These are phyloP conservation scores for Drosophila mayri DNA, from an alignment of 1,140 invertebrate genomes.

Conservation along the genomic window DNA sequence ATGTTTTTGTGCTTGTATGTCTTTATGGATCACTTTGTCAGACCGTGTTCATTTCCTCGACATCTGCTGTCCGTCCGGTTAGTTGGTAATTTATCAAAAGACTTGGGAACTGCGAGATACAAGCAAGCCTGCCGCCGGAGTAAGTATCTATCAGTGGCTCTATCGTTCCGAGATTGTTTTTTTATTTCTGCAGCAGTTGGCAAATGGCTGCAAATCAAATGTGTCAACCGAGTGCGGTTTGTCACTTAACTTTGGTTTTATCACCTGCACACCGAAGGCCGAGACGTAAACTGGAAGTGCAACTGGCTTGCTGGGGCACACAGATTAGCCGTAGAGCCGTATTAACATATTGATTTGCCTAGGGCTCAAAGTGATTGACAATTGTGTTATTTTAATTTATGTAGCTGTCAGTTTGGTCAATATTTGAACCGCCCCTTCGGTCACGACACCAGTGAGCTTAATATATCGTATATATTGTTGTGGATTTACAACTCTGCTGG, in stretches of 20 bases:
- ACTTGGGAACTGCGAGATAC: conserved; percentile 16
- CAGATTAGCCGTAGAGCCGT: conserved; percentile 27
- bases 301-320: conserved; percentile 8
- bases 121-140: conserved; percentile 14
- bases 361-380: conserved; percentile 77
- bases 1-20: conserved; percentile 9
- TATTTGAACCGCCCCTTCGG: conserved; percentile 51
- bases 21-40: conserved; percentile 51
- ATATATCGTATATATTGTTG: not conserved
- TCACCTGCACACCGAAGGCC: conserved; percentile 42
- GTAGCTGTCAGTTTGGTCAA: conserved; percentile 63
- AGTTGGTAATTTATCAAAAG: conserved; percentile 58
- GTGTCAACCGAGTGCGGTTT: conserved; percentile 52
- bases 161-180: conserved; percentile 20
- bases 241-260: conserved; percentile 58
- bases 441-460: conserved; percentile 49
- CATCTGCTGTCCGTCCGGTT: conserved; percentile 40
- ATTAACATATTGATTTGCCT: conserved; percentile 81
- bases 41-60: conserved; percentile 52
- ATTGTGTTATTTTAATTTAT: conserved; percentile 80
- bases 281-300: conserved; percentile 32
- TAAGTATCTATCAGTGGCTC: conserved; percentile 18
- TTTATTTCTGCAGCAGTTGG: conserved; percentile 19
- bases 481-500: conserved; percentile 17
- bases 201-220: conserved; percentile 61